phyloP scores from a whole-genome alignment of 92 coral and sea anemone species.

The Nematostella vectensis region DNA sequence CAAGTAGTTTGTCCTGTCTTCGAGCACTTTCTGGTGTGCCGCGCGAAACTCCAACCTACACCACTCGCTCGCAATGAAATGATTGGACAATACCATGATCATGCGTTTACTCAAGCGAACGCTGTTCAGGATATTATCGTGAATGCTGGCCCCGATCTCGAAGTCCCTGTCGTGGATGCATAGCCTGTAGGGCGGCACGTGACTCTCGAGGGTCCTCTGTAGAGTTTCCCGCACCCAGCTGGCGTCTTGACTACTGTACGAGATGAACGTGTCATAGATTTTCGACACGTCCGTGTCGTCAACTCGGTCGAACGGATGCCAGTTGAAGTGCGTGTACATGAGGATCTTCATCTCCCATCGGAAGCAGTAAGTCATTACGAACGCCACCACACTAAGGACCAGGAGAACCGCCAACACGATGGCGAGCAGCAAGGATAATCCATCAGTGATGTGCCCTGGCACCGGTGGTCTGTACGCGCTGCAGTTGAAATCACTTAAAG shows the following conservation, averaged over 20 bases:
- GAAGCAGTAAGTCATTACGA: slow-evolving; percentile 25
- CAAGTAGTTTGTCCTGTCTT: slow-evolving; percentile 55
- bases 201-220: slow-evolving; percentile 34
- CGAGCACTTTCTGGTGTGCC: slow-evolving; percentile 62
- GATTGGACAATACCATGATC: slow-evolving; percentile 62
- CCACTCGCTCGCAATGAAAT: slow-evolving; percentile 76
- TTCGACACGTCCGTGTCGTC: slow-evolving; percentile 61
- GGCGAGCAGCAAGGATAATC: too few species aligned
- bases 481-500: slow-evolving; percentile 43
- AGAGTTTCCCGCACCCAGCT: slow-evolving; percentile 56
- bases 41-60: slow-evolving; percentile 81
- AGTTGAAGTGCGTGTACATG: slow-evolving; percentile 51
- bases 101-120: slow-evolving; percentile 57
- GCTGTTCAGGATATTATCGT: slow-evolving; percentile 61
- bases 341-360: slow-evolving; percentile 58
- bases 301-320: slow-evolving; percentile 78
- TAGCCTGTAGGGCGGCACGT: slow-evolving; percentile 56
- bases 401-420: slow-evolving; percentile 8
- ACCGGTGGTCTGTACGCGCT: neutral
- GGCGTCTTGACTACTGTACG: slow-evolving; percentile 59
- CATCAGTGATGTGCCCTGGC: too few species aligned
- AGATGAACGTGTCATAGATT: slow-evolving; percentile 73
- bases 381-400: neutral
- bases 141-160: slow-evolving; percentile 54
- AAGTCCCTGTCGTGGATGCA: slow-evolving; percentile 80